These are phyloP conservation scores for Hyperoodon ampullatus DNA, from an alignment of 2,113 vertebrate species.

Conservation along the genomic window DNA sequence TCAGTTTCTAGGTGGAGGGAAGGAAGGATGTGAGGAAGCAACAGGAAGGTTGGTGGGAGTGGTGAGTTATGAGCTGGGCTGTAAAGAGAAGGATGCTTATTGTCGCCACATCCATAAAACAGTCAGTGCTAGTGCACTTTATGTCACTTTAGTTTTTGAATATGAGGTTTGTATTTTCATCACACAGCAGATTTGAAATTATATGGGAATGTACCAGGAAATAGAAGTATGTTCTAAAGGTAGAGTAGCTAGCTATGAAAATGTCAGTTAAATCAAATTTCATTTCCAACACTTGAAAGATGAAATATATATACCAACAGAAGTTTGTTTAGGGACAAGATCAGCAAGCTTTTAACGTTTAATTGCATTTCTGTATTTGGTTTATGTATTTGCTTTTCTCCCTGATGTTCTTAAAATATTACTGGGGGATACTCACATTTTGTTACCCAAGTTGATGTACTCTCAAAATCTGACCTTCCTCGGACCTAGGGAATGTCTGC, in stretches of 20 bases:
- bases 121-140: background rate
- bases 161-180: conserved; percentile 28
- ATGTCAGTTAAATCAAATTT: conserved; percentile 19
- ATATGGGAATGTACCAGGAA: background rate
- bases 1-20: background rate
- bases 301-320: background rate
- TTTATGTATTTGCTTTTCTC: background rate
- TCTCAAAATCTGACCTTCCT: background rate
- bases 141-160: background rate
- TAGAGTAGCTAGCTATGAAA: background rate
- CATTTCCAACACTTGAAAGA: background rate
- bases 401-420: background rate
- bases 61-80: background rate
- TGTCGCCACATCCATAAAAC: background rate
- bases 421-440: background rate
- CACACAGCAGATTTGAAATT: background rate
- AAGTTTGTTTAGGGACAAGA: conserved; percentile 4
- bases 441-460: background rate
- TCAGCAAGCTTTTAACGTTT: background rate
- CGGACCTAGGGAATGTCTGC: background rate
- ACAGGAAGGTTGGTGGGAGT: background rate
- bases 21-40: background rate
- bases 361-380: background rate
- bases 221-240: background rate
- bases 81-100: background rate